Percentiles rank a stretch among this genome's conserved stretches.
Evolutionary conservation across 1,140 invertebrate species (phyloP).

Genomic region (Apocrypta bakeri): DNA sequence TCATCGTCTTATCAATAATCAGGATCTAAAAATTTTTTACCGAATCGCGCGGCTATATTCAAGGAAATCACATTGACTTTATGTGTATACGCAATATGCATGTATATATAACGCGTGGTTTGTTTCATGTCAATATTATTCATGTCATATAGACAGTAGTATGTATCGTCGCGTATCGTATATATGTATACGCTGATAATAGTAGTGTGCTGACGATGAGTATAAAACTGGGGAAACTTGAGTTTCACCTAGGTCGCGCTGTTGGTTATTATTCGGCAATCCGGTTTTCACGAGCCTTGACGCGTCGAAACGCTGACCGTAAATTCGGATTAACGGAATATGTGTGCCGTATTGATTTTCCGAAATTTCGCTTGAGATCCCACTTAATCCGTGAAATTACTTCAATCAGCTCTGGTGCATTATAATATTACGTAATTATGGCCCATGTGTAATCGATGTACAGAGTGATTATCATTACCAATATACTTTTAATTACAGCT

Average conservation of each 20-base stretch:
- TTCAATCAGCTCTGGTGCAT: background rate
- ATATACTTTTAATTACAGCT: background rate
- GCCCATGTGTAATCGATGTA: background rate
- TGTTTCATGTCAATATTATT: too few species aligned
- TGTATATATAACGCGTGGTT: too few species aligned
- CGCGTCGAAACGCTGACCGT: background rate
- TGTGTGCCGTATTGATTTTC: background rate
- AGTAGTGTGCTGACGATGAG: too few species aligned
- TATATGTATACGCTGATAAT: too few species aligned
- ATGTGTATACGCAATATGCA: too few species aligned
- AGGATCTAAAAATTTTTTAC: too few species aligned
- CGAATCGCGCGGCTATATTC: too few species aligned
- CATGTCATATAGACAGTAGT: too few species aligned
- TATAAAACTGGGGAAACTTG: background rate
- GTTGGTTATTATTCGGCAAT: background rate
- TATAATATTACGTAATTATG: background rate
- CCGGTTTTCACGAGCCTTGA: background rate
- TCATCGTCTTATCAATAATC: too few species aligned
- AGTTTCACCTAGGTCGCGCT: background rate
- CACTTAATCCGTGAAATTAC: background rate
- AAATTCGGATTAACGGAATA: background rate
- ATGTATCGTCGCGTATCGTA: too few species aligned
- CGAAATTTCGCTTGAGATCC: background rate
- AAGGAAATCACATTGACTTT: too few species aligned
- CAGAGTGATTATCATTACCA: background rate